A percentile compares a stretch with the other conserved stretches of the same genome.
These are phyloP conservation scores for Acromyrmex charruanus DNA, from an alignment of 1,140 invertebrate species.

Conservation along the genomic window DNA sequence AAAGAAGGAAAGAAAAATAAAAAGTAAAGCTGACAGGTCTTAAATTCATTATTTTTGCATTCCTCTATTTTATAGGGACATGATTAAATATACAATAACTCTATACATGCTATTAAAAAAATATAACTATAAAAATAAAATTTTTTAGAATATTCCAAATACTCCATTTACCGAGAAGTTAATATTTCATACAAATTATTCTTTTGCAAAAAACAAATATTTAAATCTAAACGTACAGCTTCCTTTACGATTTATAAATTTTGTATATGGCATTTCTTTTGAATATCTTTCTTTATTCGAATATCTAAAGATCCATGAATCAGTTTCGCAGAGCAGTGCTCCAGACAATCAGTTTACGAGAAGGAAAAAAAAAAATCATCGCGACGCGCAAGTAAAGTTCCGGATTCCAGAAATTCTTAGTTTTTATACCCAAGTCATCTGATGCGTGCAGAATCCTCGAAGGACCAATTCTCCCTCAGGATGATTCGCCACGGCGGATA, in stretches of 20 bases:
- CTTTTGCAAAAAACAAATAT: background rate
- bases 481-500: constrained; percentile 47
- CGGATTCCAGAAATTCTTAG: constrained; percentile 49
- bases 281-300: background rate
- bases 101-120: too few relatives aligned
- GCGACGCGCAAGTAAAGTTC: constrained; percentile 35
- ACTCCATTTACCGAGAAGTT: too few relatives aligned
- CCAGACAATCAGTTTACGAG: background rate
- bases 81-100: too few relatives aligned
- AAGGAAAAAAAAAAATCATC: background rate
- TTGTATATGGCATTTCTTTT: background rate
- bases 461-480: constrained; percentile 32
- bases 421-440: constrained; percentile 11
- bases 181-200: background rate
- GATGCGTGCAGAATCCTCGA: constrained; percentile 10
- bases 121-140: too few relatives aligned
- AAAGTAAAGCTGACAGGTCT: too few relatives aligned
- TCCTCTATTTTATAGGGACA: too few relatives aligned
- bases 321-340: background rate
- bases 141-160: too few relatives aligned
- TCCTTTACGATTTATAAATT: background rate
- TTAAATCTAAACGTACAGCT: too few relatives aligned
- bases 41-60: too few relatives aligned
- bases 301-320: background rate
- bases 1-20: too few relatives aligned